Base-by-base conservation (phyloP, 2,888 invertebrate species). In the Empis livida region DNA sequence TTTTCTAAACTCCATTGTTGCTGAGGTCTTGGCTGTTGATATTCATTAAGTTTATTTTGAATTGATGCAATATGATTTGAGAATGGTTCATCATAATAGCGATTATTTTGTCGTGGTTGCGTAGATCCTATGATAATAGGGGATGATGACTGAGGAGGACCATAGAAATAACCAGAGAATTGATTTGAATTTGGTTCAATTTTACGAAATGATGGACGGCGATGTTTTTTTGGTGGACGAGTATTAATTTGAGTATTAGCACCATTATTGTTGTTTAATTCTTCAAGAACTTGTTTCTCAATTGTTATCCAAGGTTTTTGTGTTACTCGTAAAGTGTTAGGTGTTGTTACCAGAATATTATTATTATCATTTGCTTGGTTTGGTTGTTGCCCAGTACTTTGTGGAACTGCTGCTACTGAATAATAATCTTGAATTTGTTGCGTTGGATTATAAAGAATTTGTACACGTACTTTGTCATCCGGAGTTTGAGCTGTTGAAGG, bases 21-120 rank as follows among this genome's bases (percentile, higher is more conserved):
- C 8, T 39, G 27, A 81, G 82, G 58, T 83, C 84, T 47, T 82
- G 83, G 57, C 82, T 81, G 61, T 79, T 44, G 44, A 10, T 44
- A 23, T 39, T 37, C 17, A 35, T n/a, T 39, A 10, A 40, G 41
- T 27, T 41, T 41, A 10, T 20, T 63, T 5, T 61, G 63, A n/a
- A 46, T 35, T 5, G 20, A 15, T 37, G 32, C 38, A 6, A 46
- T 37, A 15, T 46, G 46, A 10, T 46, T 42, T 16, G 27, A 14
- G 38, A 46, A 46, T 10, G 46, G 61, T 14, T 43, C 45, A 54
- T 54, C 60, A 53, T 59, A 61, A 47, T 59, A 61, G 8, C 61
- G 57, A 48, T 60, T 58, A 43, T 63, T 51, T 14, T 46, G 47
- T 32, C 46, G 49, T 41, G 16, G 49, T 41, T 39, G 49, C 32